A percentile compares a stretch with the other conserved stretches of the same genome.
phyloP scores from a whole-genome alignment of 2,797 vertebrate species.

The Lithobates pipiens region DNA sequence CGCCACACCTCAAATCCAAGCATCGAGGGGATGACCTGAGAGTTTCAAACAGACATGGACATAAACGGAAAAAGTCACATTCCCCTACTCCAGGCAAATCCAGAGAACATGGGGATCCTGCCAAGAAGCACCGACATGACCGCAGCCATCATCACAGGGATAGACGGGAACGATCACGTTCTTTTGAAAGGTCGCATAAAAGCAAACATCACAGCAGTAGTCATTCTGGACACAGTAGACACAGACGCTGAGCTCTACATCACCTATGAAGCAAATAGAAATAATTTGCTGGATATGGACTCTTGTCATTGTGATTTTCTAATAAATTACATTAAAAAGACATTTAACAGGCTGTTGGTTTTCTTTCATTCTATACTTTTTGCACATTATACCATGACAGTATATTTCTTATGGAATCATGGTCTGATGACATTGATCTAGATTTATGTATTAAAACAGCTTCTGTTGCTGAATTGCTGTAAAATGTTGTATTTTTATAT shows the following conservation, averaged over 20 bases:
- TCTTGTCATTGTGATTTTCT: conserved; percentile 68
- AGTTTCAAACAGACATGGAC: conserved; percentile 85
- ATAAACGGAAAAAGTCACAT: conserved; percentile 94
- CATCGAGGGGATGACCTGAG: conserved; percentile 90
- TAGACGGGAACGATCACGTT: conserved; percentile 89
- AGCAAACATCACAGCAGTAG: conserved; percentile 90
- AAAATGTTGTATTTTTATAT: conserved; percentile 85
- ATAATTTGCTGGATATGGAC: conserved; percentile 67
- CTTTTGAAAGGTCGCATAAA: conserved; percentile 94
- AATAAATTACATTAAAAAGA: conserved; percentile 68
- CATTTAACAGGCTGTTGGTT: conserved; percentile 61
- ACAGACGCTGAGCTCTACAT: conserved; percentile 83
- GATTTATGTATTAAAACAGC: conserved; percentile 75
- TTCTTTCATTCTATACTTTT: conserved; percentile 78
- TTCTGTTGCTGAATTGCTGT: conserved; percentile 81
- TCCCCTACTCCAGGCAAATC: conserved; percentile 89
- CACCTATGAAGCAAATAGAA: not conserved
- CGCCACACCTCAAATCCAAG: conserved; percentile 90
- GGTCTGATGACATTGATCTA: conserved; percentile 77
- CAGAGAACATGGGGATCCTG: conserved; percentile 82
- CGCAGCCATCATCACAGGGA: conserved; percentile 87
- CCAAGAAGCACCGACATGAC: conserved; percentile 97
- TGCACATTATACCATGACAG: conserved; percentile 88
- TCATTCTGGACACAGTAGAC: conserved; percentile 91
- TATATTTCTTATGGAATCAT: conserved; percentile 69